Evolutionary conservation across 2,113 vertebrate species (phyloP), one percentile per base, ranked within the genome.

Genomic region (Elaphurus davidianus): DNA sequence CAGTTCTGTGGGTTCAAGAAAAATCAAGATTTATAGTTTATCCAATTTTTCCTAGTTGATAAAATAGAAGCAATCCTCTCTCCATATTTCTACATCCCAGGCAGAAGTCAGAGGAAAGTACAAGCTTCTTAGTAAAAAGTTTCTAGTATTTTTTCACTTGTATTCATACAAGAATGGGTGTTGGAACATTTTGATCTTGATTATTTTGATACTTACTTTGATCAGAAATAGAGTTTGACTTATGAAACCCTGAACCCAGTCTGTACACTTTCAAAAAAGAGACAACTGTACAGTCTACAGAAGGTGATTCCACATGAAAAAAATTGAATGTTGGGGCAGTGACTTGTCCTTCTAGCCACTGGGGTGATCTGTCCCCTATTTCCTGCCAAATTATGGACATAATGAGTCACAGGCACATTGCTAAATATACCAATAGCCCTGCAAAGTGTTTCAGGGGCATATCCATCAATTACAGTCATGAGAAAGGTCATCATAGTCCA

Each of bases 371-470:
- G 16, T 45, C 28, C 71, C n/a, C 19, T 67, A 57, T 79, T 94
- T 76, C 87, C 47, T 87, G 62, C 83, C 88, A 60, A 94, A 94
- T 47, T 90, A 25, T 90, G 95, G 17, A 16, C 30, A 60, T 50
- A 97, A 89, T 98, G 97, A 98, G 87, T 98, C 98, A 98, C 36
- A 96, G 74, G 79, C 96, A 7, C 57, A 52, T 94, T 98, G 94
- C 97, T 98, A 98, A 98, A 97, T 98, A 97, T 97, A 98, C 83
- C 83, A 8, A 17, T 79, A 95, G 88, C 86, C 40, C 74, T 94
- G 89, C n/a, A 52, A 87, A 97, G 64, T 43, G 82, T 95, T 98
- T 79, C 4, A 84, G 71, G 91, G 87, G 57, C 54, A 95, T 11
- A 84, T 52, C 83, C 87, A 91, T 91, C 93, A 96, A 79, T 98